Evolutionary conservation across 2,113 vertebrate genomes (phyloP).

Genomic region (Hippocampus zosterae): DNA sequence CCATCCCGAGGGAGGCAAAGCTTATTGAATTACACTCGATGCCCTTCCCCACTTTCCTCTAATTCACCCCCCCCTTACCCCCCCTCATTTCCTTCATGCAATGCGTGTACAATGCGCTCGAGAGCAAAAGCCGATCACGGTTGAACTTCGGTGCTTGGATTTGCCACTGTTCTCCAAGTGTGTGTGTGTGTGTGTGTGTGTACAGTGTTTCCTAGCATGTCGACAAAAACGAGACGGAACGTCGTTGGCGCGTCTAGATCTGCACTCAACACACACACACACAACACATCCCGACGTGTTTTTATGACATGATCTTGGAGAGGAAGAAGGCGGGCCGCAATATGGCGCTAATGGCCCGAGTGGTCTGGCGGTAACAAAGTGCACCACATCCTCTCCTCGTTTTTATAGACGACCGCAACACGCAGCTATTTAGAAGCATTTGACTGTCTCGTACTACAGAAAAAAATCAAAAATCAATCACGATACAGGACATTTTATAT

Average conservation of each 20-base stretch:
- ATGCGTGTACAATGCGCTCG: conserved; percentile 7
- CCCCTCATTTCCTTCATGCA: conserved; percentile 4
- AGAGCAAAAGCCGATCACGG: not conserved
- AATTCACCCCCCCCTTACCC: not conserved
- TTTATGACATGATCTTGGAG: conserved; percentile 11
- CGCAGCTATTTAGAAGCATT: not conserved
- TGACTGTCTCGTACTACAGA: not conserved
- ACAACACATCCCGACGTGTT: not conserved
- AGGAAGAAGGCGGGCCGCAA: conserved; percentile 18
- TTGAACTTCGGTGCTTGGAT: no score
- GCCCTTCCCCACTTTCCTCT: conserved; percentile 10
- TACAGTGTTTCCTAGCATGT: not conserved
- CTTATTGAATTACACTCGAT: conserved; percentile 24
- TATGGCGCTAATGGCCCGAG: conserved; percentile 9
- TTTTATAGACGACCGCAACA: conserved; percentile 5
- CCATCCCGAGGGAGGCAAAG: conserved; percentile 13
- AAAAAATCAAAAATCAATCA: no score
- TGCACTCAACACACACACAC: not conserved
- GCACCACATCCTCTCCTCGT: conserved; percentile 22
- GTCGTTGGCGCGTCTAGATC: not conserved
- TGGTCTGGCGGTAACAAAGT: conserved; percentile 18
- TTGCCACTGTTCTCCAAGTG: not conserved
- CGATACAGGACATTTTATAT: no score
- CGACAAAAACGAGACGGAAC: no score
- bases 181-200: not conserved